These are phyloP conservation scores for Dolichoris vasculosae DNA, from an alignment of 1,140 invertebrate genomes.

Conservation along the genomic window DNA sequence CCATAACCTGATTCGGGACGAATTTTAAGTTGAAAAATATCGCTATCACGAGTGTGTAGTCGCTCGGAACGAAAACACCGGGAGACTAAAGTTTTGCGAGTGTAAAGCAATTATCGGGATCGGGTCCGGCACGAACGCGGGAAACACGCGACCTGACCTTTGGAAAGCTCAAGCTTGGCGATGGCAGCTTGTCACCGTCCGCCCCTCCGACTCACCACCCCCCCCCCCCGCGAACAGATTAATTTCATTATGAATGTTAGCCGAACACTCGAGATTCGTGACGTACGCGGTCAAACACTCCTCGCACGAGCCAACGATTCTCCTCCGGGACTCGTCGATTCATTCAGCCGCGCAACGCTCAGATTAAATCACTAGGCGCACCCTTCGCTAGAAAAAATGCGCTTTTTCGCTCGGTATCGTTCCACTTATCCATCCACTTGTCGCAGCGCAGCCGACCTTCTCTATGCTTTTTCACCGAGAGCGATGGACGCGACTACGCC, in stretches of 20 bases:
- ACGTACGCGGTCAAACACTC: slow-evolving; percentile 69
- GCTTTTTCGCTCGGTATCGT: slow-evolving; percentile 8
- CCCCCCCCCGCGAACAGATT: slow-evolving; percentile 63
- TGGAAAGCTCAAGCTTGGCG: neutral
- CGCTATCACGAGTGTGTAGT: neutral
- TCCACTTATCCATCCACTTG: slow-evolving; percentile 37
- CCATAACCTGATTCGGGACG: too few species aligned
- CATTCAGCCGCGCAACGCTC: neutral
- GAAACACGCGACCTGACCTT: neutral
- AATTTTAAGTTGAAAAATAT: neutral
- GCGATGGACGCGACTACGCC: neutral
- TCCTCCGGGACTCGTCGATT: neutral
- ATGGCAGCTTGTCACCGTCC: neutral
- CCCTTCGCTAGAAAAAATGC: slow-evolving; percentile 2
- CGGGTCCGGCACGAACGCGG: neutral
- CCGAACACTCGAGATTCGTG: slow-evolving; percentile 72
- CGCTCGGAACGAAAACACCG: neutral
- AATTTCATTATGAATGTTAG: slow-evolving; percentile 76
- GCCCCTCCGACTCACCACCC: slow-evolving; percentile 37
- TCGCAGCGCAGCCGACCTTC: too few species aligned
- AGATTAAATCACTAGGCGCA: slow-evolving; percentile 45
- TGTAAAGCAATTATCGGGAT: slow-evolving; percentile 37
- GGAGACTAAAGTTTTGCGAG: neutral
- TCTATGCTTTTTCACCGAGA: neutral
- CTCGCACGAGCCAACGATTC: slow-evolving; percentile 55